A percentile compares a stretch with the other conserved stretches of the same genome.
Evolutionary conservation across 1,140 invertebrate genomes (phyloP).

Genomic region (Amyelois transitella): DNA sequence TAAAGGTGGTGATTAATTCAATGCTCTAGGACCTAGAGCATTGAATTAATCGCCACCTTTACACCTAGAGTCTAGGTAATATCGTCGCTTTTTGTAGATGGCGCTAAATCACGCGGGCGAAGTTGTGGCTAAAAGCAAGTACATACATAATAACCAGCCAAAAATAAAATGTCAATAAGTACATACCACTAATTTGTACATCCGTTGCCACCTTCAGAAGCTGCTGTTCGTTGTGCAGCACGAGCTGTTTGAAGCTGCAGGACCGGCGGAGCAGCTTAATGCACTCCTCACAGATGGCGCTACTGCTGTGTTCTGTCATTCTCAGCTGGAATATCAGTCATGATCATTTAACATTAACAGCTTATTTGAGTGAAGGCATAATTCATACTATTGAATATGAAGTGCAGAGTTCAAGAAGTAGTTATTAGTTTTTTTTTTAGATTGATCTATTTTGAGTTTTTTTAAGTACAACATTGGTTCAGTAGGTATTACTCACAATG

Average conservation of each 20-base stretch:
- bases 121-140: not conserved
- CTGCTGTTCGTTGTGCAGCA: constrained; percentile 23
- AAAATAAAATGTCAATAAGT: too few species aligned
- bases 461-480: not conserved
- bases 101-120: not conserved
- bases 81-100: too few species aligned
- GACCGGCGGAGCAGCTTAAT: constrained; percentile 21
- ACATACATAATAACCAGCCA: not conserved
- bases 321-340: constrained; percentile 11
- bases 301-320: not conserved
- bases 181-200: not conserved
- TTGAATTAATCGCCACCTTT: too few species aligned
- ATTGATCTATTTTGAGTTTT: not conserved
- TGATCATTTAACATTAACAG: not conserved
- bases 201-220: constrained; percentile 10
- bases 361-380: not conserved
- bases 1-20: too few species aligned
- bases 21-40: too few species aligned
- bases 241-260: constrained; percentile 25
- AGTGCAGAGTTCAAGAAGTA: not conserved
- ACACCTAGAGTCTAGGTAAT: too few species aligned
- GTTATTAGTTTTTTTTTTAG: not conserved
- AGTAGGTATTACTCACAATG: not conserved
- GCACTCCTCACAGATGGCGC: constrained; percentile 29
- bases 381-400: not conserved